phyloP scores from a whole-genome alignment of 2,113 vertebrate genomes.

The Cebidichthys violaceus region DNA sequence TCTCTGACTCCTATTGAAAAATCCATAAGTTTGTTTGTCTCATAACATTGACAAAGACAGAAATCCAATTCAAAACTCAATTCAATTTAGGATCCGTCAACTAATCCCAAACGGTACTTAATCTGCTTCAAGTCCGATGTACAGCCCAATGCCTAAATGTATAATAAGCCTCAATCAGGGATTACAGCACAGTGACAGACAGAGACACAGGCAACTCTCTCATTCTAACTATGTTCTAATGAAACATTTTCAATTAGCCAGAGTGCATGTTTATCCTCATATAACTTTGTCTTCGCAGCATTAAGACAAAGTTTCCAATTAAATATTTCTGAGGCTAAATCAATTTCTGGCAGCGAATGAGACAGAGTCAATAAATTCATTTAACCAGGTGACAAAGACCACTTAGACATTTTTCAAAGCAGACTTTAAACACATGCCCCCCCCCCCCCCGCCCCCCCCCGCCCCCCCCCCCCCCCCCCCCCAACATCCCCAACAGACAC shows the following conservation, averaged over 20 bases:
- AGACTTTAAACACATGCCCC: neutral
- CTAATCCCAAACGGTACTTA: conserved; percentile 21
- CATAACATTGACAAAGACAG: neutral
- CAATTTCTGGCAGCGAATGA: conserved; percentile 33
- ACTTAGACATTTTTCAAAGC: conserved; percentile 19
- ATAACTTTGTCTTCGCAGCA: conserved; percentile 51
- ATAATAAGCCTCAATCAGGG: conserved; percentile 26
- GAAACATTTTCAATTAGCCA: conserved; percentile 59
- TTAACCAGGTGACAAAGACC: conserved; percentile 45
- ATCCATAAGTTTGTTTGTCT: neutral
- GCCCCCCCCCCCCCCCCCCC: too few species aligned
- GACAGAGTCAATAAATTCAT: conserved; percentile 44
- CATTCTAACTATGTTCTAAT: conserved; percentile 31
- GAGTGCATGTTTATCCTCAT: conserved; percentile 55
- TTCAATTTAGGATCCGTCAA: conserved; percentile 18
- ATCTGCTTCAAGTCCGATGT: conserved; percentile 24
- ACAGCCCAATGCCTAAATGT: neutral
- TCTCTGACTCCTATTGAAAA: neutral
- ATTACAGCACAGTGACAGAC: conserved; percentile 10
- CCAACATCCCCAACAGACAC: too few species aligned
- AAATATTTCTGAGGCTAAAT: conserved; percentile 52
- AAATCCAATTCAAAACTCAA: neutral
- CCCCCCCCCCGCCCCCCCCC: too few species aligned
- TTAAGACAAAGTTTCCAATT: conserved; percentile 57
- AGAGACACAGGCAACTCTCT: conserved; percentile 9